Conservation (phyloP, 2,888 invertebrate genomes). For the Dioctria rufipes region DNA sequence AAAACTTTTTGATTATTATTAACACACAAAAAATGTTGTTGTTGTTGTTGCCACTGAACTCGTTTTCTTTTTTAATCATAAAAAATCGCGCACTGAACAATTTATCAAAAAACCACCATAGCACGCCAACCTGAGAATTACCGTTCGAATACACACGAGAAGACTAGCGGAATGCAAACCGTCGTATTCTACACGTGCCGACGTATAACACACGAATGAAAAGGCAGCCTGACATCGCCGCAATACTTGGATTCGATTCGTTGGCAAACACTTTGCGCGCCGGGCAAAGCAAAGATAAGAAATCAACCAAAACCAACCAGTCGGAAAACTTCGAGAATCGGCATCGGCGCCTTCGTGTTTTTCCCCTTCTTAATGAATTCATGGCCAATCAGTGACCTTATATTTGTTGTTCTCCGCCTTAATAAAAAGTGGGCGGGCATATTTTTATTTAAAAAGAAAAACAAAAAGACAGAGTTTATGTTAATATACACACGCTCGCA, state of each 20-base stretch:
- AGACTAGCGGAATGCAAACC: slow-evolving; percentile 6
- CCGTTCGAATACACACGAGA: slow-evolving; percentile 32
- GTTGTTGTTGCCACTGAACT: slow-evolving; percentile 7
- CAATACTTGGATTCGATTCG: slow-evolving; percentile 13
- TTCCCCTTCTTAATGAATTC: slow-evolving; percentile 34
- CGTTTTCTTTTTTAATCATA: slow-evolving; percentile 1
- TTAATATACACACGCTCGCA: too few species aligned
- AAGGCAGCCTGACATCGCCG: neutral
- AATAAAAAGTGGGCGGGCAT: slow-evolving; percentile 37
- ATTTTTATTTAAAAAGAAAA: slow-evolving; percentile 22
- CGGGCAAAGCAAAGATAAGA: neutral
- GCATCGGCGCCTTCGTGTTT: slow-evolving; percentile 42
- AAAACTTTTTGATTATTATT: neutral
- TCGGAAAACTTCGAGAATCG: slow-evolving; percentile 22
- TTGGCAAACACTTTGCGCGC: neutral
- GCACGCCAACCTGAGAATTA: slow-evolving; percentile 1
- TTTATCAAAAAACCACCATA: neutral
- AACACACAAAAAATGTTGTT: slow-evolving; percentile 1
- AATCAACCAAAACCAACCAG: slow-evolving; percentile 2
- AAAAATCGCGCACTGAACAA: neutral
- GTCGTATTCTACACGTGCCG: slow-evolving; percentile 44
- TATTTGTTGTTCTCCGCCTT: slow-evolving; percentile 40
- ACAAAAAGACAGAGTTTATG: neutral
- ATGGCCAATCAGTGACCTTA: slow-evolving; percentile 47
- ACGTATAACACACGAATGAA: slow-evolving; percentile 56